Evolutionary conservation across 2,888 invertebrate species (phyloP), one percentile per base, ranked within the genome.

Genomic region (Brenthis ino): DNA sequence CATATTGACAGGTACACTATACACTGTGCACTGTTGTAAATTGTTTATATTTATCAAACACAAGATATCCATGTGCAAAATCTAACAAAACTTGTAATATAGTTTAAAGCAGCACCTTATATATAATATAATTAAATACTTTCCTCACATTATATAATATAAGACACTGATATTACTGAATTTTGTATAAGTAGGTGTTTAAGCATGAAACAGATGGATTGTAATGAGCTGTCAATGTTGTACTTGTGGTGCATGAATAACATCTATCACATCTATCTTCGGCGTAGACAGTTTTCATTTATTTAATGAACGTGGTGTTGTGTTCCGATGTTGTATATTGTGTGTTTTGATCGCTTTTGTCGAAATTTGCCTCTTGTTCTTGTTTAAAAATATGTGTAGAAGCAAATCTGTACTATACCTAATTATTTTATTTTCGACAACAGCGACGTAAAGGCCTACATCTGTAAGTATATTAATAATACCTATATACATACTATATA

Each of bases 161-260:
- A 54, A 37, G 20, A 63, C 20, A 53, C 53, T 57, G 37, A 54
- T 54, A 13, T 16, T 6, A 53, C 13, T 54, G 43, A 53, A 53
- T 33, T 1, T 56, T 63, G 20, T 43, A 58, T 67, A 67, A 53
- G n/a, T 64, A 64, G 57, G 65, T 64, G 47, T 64, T n/a, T 71
- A 68, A 58, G 74, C 73, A 76, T 71, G 73, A 70, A 56, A 63
- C 60, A 58, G 63, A 70, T 70, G 53, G 66, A 64, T 65, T 72
- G 66, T 69, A 68, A 63, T 70, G 67, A 69, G 66, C 74, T 71
- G 73, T 74, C 75, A 75, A 70, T 77, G 76, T 84, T 82, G 83
- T 85, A 82, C 61, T 79, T 80, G 87, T 90, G 92, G 93, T 93
- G 93, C 93, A 93, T 91, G 93, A 93, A 93, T 93, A 93, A 93